A percentile compares a stretch with the other conserved stretches of the same genome.
These are phyloP conservation scores for Psittacara wagleri DNA, from an alignment of 2,113 vertebrate species.

Conservation along the genomic window DNA sequence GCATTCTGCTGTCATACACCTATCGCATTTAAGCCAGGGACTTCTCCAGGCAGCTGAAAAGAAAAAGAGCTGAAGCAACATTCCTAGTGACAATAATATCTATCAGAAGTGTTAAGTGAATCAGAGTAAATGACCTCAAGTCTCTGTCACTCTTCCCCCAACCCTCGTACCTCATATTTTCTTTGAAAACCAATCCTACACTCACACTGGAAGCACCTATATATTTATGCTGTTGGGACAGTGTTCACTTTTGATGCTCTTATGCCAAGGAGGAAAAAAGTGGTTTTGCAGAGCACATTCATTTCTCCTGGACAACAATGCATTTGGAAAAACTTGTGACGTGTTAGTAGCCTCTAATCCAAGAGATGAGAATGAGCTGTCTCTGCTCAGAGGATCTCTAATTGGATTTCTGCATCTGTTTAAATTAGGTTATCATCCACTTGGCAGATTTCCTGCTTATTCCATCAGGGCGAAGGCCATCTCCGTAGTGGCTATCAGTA, in stretches of 20 bases:
- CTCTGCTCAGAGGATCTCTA: conserved; percentile 51
- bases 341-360: neutral
- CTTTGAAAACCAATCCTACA: neutral
- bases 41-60: neutral
- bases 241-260: neutral
- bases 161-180: neutral
- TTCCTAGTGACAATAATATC: neutral
- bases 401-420: conserved; percentile 60
- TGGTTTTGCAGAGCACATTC: neutral
- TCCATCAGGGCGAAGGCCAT: neutral
- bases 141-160: neutral
- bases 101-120: neutral
- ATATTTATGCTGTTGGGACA: neutral
- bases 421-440: conserved; percentile 51
- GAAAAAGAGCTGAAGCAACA: neutral
- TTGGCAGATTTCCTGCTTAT: conserved; percentile 47
- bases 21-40: neutral
- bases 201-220: neutral
- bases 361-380: conserved; percentile 17
- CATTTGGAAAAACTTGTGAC: neutral
- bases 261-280: neutral
- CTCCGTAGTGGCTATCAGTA: neutral
- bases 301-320: neutral
- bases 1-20: neutral
- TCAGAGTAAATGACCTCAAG: neutral